A percentile compares a stretch with the other conserved stretches of the same genome.
Conservation (phyloP, 1,140 invertebrate species). For the Octopus sinensis region DNA sequence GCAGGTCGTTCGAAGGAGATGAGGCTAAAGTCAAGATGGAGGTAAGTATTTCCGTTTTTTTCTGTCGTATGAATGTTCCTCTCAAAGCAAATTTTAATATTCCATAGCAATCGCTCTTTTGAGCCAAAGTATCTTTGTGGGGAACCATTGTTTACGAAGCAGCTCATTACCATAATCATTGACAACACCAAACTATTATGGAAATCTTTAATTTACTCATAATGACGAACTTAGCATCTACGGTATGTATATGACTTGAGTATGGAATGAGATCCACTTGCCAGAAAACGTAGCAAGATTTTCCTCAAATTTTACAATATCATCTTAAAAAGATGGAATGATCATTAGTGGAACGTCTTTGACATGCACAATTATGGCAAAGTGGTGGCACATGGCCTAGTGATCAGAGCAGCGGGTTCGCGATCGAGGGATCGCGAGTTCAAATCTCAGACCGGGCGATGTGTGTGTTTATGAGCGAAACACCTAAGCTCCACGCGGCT, state of each 20-base stretch:
- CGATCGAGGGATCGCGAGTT: too few relatives aligned
- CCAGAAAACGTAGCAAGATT: too few relatives aligned
- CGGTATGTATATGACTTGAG: not conserved
- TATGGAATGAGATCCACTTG: too few relatives aligned
- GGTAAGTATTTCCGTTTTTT: slow-evolving; percentile 21
- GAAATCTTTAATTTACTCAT: not conserved
- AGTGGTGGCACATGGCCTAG: too few relatives aligned
- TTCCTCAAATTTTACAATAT: too few relatives aligned
- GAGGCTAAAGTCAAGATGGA: slow-evolving; percentile 37
- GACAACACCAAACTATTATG: not conserved
- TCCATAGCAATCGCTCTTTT: not conserved
- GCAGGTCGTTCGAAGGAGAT: slow-evolving; percentile 21
- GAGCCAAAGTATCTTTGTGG: not conserved
- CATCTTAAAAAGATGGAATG: too few relatives aligned
- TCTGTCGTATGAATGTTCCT: not conserved
- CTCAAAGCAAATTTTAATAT: not conserved
- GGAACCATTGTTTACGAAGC: not conserved
- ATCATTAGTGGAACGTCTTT: too few relatives aligned
- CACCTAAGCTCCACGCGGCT: too few relatives aligned
- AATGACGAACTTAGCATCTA: not conserved
- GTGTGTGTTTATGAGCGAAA: too few relatives aligned
- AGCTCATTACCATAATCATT: not conserved
- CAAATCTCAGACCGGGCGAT: too few relatives aligned
- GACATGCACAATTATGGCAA: too few relatives aligned
- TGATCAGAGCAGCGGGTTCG: too few relatives aligned